These are phyloP conservation scores for Athetis lepigone DNA, from an alignment of 2,888 invertebrate genomes.

Conservation along the genomic window DNA sequence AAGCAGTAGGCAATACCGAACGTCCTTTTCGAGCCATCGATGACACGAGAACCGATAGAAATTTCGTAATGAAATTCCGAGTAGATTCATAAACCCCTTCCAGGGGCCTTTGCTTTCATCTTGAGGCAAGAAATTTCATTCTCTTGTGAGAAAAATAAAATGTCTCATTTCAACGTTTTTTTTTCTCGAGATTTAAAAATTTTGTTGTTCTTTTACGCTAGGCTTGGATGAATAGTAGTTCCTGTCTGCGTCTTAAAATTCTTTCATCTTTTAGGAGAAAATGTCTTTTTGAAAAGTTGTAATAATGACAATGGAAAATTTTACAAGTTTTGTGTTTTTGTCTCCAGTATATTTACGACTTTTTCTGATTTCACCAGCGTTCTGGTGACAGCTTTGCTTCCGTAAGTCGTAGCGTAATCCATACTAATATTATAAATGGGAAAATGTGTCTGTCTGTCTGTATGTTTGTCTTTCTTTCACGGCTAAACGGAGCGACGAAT, in stretches of 20 bases:
- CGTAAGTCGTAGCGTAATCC: no score
- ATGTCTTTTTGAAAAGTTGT: no score
- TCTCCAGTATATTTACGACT: no score
- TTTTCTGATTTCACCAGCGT: no score
- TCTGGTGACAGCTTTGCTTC: no score
- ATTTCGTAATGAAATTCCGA: conserved; percentile 82
- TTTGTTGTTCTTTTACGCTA: neutral
- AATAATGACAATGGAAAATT: neutral
- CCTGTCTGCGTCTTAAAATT: neutral
- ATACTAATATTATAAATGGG: no score
- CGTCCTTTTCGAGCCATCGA: conserved; percentile 65
- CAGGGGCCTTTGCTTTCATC: conserved; percentile 53
- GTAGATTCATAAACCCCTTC: conserved; percentile 76
- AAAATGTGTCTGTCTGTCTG: no score
- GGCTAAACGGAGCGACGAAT: no score
- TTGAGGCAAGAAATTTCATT: conserved; percentile 58
- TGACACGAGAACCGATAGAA: conserved; percentile 68
- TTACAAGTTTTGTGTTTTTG: neutral
- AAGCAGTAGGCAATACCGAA: conserved; percentile 48
- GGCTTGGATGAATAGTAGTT: conserved; percentile 9
- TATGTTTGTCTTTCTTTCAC: no score
- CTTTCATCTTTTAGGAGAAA: neutral
- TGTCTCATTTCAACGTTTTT: conserved; percentile 22
- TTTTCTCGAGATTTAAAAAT: neutral
- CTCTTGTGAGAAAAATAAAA: conserved; percentile 50